Evolutionary conservation across 64 coral and sea anemone genomes (phyloP).

Genomic region (Cladopsammia gracilis): DNA sequence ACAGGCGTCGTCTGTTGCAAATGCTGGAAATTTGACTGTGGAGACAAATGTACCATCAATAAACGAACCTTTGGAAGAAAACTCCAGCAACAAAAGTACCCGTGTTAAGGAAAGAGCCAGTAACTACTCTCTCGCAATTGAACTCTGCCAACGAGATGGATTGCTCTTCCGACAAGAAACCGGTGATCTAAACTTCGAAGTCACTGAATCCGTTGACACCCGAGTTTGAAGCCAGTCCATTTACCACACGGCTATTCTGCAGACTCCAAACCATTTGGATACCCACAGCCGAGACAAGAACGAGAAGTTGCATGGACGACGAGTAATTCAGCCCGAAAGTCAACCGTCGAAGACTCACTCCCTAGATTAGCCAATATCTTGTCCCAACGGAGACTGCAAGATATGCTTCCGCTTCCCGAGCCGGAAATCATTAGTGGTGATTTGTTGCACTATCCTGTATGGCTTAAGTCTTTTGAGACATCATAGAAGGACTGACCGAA

Average conservation of each 20-base stretch:
- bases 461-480: slow-evolving; percentile 62
- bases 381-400: too few relatives aligned
- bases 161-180: neutral
- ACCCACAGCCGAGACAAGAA: too few relatives aligned
- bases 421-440: too few relatives aligned
- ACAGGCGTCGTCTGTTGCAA: neutral
- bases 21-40: neutral
- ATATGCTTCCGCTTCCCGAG: too few relatives aligned
- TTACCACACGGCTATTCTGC: neutral
- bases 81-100: neutral
- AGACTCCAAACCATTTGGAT: neutral
- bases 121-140: neutral
- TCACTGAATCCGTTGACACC: neutral
- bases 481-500: slow-evolving; percentile 39
- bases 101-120: neutral
- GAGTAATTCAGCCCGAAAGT: too few relatives aligned
- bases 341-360: too few relatives aligned
- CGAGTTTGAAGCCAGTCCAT: neutral
- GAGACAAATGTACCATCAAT: neutral
- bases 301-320: neutral
- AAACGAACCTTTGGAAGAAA: neutral
- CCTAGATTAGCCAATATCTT: too few relatives aligned
- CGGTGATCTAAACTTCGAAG: too few relatives aligned
- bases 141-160: too few relatives aligned
- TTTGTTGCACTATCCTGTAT: slow-evolving; percentile 5